Evolutionary conservation across 2,113 vertebrate genomes (phyloP).

Genomic region (Pantherophis guttatus): DNA sequence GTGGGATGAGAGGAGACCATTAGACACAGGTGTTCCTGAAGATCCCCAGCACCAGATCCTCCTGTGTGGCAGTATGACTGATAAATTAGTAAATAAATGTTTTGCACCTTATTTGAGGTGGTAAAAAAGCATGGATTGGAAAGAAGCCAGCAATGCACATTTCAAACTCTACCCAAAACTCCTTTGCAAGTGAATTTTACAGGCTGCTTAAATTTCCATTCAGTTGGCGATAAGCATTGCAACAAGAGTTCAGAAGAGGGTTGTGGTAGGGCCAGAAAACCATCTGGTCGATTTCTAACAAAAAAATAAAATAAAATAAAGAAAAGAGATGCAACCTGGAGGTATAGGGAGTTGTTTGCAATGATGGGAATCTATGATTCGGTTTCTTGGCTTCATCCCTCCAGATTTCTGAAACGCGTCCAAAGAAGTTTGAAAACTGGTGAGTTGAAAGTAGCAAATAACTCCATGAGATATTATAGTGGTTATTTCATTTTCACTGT

Average conservation of each 20-base stretch:
- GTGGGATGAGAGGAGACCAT: too few relatives aligned
- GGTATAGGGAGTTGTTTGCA: not conserved
- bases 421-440: not conserved
- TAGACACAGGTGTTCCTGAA: too few relatives aligned
- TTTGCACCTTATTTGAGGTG: not conserved
- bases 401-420: not conserved
- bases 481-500: not conserved
- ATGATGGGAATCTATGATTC: not conserved
- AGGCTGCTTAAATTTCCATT: not conserved
- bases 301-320: not conserved
- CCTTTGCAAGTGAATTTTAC: not conserved
- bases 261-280: not conserved
- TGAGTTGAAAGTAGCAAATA: not conserved
- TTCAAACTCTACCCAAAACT: not conserved
- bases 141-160: not conserved
- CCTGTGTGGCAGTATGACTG: not conserved
- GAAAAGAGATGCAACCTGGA: not conserved
- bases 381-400: not conserved
- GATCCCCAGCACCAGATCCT: too few relatives aligned
- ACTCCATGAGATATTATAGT: not conserved
- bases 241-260: not conserved
- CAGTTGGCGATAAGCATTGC: not conserved
- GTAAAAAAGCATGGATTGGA: not conserved
- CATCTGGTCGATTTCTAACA: not conserved
- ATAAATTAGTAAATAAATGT: not conserved